Base-by-base conservation (phyloP, 2,888 invertebrate species). In the Drosophila lacicola region DNA sequence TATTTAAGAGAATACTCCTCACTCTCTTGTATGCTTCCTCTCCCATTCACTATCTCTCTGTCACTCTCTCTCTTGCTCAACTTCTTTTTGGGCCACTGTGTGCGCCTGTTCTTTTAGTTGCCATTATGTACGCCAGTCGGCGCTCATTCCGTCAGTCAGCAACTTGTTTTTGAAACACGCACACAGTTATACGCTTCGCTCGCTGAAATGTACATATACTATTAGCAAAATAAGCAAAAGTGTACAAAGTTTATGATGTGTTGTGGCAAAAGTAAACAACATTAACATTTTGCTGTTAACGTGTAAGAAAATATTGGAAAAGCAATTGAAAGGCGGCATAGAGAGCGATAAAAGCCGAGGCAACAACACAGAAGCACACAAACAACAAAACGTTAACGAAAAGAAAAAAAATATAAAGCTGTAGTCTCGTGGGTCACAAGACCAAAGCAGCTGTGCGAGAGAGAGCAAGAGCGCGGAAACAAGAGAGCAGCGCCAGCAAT, bases 261-360 rank as follows among this genome's bases (percentile, higher is more conserved):
- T 49, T 65, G 58, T 49, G 39, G 4, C 29, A 6, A 36, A 53
- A 62, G 65, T 60, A 80, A 74, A 77, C 67, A 77, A 68, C 57
- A 64, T 56, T 54, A 44, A 53, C 25, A 73, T 60, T 58, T 55
- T 42, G 46, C 49, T 63, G 70, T 79, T 62, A 72, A 63, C 83
- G 76, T 72, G 86, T 70, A 64, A 64, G 37, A 60, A 66, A 72
- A 69, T 85, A 70, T 85, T 71, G 82, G 64, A 77, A 88, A 85
- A 73, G 25, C 67, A 65, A 66, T 63, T 54, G 51, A 77, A 85
- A 75, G 51, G 71, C 81, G 51, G 71, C 81, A 72, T 45, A 80
- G 74, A 88, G 84, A 70, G 87, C 78, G 83, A 84, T 88, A 74
- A 84, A 88, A 78, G 69, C 69, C 68, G 76, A 58, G 75, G 70